Evolutionary conservation across 2,797 vertebrate species (phyloP), one percentile per base, ranked within the genome.

Genomic region (Falco berigora): DNA sequence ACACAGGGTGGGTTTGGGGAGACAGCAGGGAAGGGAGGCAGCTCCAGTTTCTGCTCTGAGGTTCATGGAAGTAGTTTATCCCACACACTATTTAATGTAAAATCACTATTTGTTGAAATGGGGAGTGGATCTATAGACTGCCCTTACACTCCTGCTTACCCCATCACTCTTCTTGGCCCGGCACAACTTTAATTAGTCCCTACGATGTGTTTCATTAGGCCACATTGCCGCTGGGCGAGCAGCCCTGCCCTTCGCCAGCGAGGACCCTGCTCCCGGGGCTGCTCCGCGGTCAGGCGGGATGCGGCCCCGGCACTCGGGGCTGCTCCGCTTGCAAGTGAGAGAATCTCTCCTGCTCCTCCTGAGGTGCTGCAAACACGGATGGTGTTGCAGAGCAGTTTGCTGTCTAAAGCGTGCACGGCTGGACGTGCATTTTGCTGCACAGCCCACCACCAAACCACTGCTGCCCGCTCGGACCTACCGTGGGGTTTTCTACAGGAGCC

Each of bases 251-350:
- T 56, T 46, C 15, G 8, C 32, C 23, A 1, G 23, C 64, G 22
- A 2, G 0, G 3, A 36, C 19, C 53, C 23, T 8, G n/a, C 27
- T 55, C 44, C 71, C 4, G 0, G 47, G 6, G 34, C 28, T 56
- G 62, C 22, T 62, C 47, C 69, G 72, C 3, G 5, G 20, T 62
- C 0, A 0, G 4, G 19, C 62, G 50, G n/a, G 34, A 63, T 5
- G 2, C 3, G 38, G 46, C 34, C 27, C 62, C 19, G 3, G 19
- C 0, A 0, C 80, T 56, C 36, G 2, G 2, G 23, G 47, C 22
- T 75, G 46, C 63, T 75, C 46, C 2, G 3, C 59, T 63, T 40
- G 22, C 13, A 32, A 9, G 6, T 4, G 17, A 8, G 52, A 68
- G 63, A 30, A 46, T 6, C 25, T 52, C 49, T 69, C 59, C 50